A percentile compares a stretch with the other conserved stretches of the same genome.
Conservation (phyloP, 2,113 vertebrate genomes). For the Carlito syrichta region DNA sequence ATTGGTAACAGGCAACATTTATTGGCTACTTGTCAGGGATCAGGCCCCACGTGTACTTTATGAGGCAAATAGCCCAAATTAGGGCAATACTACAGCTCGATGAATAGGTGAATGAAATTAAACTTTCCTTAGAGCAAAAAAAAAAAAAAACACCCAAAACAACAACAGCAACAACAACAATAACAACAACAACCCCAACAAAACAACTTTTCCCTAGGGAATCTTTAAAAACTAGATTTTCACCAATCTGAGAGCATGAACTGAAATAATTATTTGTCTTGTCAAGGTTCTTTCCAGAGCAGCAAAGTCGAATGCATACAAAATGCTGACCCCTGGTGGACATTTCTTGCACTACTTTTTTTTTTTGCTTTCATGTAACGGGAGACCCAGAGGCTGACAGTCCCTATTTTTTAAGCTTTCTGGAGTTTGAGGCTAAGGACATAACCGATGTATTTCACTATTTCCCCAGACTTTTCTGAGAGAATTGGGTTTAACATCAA, state of each 20-base stretch:
- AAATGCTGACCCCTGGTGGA: conserved; percentile 43
- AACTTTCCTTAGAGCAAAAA: neutral
- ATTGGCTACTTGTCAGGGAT: neutral
- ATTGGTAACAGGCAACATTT: neutral
- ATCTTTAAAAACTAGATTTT: neutral
- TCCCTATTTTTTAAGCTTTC: neutral
- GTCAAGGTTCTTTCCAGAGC: neutral
- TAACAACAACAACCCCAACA: neutral
- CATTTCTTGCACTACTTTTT: neutral
- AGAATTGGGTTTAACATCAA: neutral
- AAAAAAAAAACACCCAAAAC: too few species aligned
- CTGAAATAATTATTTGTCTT: neutral
- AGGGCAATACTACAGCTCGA: neutral
- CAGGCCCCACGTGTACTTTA: neutral
- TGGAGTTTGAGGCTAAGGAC: neutral
- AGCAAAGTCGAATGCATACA: accelerated
- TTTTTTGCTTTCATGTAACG: neutral
- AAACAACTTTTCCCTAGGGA: neutral
- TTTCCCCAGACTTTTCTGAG: neutral
- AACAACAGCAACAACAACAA: too few species aligned
- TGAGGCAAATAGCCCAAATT: neutral
- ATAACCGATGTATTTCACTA: neutral
- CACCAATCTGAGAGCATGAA: neutral
- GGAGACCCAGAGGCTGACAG: neutral
- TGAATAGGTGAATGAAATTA: neutral